Conservation (phyloP, 2,888 invertebrate species). For the Boloria euphrosyne region DNA sequence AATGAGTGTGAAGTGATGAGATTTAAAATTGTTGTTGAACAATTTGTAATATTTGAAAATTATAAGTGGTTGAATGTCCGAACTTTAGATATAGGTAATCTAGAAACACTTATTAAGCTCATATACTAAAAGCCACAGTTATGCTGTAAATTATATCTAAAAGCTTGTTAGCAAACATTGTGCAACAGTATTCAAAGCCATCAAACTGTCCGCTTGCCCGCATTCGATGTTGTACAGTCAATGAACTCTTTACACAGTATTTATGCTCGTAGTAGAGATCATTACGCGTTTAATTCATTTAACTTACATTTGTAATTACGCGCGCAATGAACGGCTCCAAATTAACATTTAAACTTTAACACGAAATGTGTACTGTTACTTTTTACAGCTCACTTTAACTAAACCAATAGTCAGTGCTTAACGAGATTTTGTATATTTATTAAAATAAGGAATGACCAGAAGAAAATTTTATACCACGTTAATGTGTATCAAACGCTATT, state of each 20-base stretch:
- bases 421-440: not conserved
- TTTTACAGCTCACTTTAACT: conserved; percentile 27
- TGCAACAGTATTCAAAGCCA: conserved; percentile 35
- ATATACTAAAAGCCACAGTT: not conserved
- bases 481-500: not conserved
- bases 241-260: conserved; percentile 46
- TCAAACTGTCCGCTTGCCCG: conserved; percentile 45
- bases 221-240: conserved; percentile 47
- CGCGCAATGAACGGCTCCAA: conserved; percentile 33
- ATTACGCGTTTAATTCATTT: conserved; percentile 38
- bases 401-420: conserved; percentile 16
- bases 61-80: no score
- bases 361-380: conserved; percentile 26
- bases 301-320: conserved; percentile 43
- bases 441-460: not conserved
- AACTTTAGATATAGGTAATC: no score
- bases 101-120: no score
- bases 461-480: not conserved
- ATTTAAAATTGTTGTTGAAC: no score
- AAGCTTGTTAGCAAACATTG: conserved; percentile 35
- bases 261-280: conserved; percentile 37
- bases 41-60: no score
- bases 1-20: no score
- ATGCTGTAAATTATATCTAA: conserved; percentile 19
- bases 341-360: conserved; percentile 34